phyloP scores from a whole-genome alignment of 2,888 invertebrate genomes.

The Andrena hattorfiana region DNA sequence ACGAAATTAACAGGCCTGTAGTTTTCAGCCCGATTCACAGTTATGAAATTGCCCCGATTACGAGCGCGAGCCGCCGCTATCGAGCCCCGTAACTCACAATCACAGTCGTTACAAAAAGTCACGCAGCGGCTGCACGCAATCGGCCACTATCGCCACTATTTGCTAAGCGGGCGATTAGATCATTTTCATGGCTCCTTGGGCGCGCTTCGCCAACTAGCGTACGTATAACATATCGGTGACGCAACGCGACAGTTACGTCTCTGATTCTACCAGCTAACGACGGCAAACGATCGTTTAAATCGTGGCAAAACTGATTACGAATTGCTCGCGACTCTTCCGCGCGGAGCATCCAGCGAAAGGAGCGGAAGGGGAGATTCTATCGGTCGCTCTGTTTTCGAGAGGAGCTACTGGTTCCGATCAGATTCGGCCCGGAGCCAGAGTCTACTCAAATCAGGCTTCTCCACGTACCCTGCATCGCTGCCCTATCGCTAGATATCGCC shows the following conservation, averaged over 20 bases:
- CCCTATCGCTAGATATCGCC: too few species aligned
- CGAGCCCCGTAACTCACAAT: background rate
- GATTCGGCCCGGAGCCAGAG: too few species aligned
- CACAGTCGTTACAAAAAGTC: slow-evolving; percentile 1
- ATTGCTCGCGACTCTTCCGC: too few species aligned
- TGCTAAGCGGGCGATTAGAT: slow-evolving; percentile 19
- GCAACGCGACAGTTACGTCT: slow-evolving; percentile 27
- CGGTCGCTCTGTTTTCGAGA: too few species aligned
- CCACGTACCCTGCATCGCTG: too few species aligned
- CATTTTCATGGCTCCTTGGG: slow-evolving; percentile 1
- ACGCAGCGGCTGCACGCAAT: slow-evolving; percentile 20
- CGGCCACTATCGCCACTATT: slow-evolving; percentile 14
- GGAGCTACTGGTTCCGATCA: too few species aligned
- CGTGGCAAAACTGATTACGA: background rate
- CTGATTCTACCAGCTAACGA: background rate
- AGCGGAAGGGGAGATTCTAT: too few species aligned
- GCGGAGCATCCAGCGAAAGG: too few species aligned
- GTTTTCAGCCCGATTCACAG: slow-evolving; percentile 2
- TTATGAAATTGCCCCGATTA: slow-evolving; percentile 6
- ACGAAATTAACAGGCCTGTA: background rate
- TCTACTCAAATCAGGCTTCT: too few species aligned
- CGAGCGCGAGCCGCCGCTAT: background rate
- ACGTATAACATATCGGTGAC: slow-evolving; percentile 27
- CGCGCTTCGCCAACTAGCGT: background rate
- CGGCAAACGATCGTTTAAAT: slow-evolving; percentile 22